Conservation (phyloP, 2,797 vertebrate genomes). For the Sus cebifrons region DNA sequence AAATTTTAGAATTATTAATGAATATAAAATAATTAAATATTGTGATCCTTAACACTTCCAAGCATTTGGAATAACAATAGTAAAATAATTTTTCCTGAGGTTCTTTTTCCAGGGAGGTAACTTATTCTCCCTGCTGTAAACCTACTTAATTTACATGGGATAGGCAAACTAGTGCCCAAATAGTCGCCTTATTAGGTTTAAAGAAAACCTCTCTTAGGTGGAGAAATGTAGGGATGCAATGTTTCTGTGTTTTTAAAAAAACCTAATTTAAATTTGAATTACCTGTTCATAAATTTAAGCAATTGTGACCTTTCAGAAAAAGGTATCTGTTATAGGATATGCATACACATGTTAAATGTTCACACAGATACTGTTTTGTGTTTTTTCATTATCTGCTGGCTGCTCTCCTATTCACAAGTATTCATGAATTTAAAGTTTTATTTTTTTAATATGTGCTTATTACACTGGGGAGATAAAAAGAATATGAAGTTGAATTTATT, state of each 20-base stretch:
- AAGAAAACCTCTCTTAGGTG: conserved; percentile 72
- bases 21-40: conserved; percentile 80
- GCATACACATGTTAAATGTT: conserved; percentile 61
- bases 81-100: conserved; percentile 77
- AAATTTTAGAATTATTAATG: conserved; percentile 9
- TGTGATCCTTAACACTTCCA: conserved; percentile 74
- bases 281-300: conserved; percentile 68
- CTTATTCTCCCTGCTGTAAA: conserved; percentile 52
- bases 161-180: conserved; percentile 55
- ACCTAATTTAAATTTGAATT: conserved; percentile 57
- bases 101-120: conserved; percentile 74
- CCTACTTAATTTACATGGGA: conserved; percentile 64
- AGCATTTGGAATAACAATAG: conserved; percentile 63
- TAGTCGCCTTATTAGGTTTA: conserved; percentile 43
- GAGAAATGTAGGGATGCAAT: conserved; percentile 74
- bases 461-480: conserved; percentile 85
- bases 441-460: conserved; percentile 91
- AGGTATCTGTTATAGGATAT: conserved; percentile 56
- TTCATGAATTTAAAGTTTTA: conserved; percentile 90
- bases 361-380: conserved; percentile 75
- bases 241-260: not conserved
- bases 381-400: conserved; percentile 81
- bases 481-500: conserved; percentile 89
- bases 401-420: conserved; percentile 83
- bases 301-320: conserved; percentile 76